Conservation (phyloP, 2,113 vertebrate species). For the Apeltes quadracus region DNA sequence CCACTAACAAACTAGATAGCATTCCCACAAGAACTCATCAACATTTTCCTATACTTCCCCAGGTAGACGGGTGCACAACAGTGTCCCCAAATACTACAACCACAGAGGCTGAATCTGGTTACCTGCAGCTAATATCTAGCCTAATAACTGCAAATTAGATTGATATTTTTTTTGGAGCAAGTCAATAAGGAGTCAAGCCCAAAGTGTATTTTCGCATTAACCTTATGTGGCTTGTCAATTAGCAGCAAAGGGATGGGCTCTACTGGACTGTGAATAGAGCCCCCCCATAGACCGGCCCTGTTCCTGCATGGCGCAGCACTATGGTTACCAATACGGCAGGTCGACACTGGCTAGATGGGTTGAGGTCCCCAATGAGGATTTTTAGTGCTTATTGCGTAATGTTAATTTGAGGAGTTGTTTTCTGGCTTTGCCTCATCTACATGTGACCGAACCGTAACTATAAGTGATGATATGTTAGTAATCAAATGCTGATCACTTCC, state of each 20-base stretch:
- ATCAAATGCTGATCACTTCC: conserved; percentile 36
- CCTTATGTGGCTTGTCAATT: conserved; percentile 55
- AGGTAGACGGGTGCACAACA: neutral
- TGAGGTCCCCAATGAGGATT: conserved; percentile 35
- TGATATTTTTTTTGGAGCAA: no score
- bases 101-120: conserved; percentile 30
- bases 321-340: conserved; percentile 47
- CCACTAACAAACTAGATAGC: conserved; percentile 55
- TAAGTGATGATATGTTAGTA: conserved; percentile 44
- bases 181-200: no score
- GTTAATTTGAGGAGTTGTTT: conserved; percentile 45
- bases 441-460: conserved; percentile 48
- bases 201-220: conserved; percentile 62
- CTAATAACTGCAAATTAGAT: no score
- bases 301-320: conserved; percentile 52
- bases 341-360: conserved; percentile 20
- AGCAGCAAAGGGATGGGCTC: conserved; percentile 62
- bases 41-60: conserved; percentile 18
- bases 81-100: conserved; percentile 29
- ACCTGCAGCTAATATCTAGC: conserved; percentile 33
- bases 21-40: conserved; percentile 36
- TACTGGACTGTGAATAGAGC: conserved; percentile 34
- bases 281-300: conserved; percentile 25
- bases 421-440: conserved; percentile 33
- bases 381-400: conserved; percentile 34